These are phyloP conservation scores for Mesochorus sp. DNA, from an alignment of 2,888 invertebrate species.

Conservation along the genomic window DNA sequence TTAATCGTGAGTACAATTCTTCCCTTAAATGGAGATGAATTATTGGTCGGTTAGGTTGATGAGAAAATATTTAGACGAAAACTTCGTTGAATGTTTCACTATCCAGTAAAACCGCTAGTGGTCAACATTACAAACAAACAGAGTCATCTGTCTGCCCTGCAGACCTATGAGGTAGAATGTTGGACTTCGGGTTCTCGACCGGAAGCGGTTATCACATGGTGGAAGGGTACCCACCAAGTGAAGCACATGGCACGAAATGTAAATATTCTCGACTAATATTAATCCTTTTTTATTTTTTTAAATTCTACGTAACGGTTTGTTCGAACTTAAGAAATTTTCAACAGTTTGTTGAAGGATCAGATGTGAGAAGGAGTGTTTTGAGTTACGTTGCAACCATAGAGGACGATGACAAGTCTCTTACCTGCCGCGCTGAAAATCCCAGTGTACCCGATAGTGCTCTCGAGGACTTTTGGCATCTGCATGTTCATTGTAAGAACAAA, in stretches of 20 bases:
- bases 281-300: too few species aligned
- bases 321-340: slow-evolving; percentile 7
- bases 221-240: slow-evolving; percentile 92
- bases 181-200: slow-evolving; percentile 93
- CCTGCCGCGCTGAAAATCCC: slow-evolving; percentile 94
- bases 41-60: neutral
- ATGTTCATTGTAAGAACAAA: slow-evolving; percentile 91
- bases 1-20: slow-evolving; percentile 74
- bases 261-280: slow-evolving; percentile 80
- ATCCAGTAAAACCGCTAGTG: slow-evolving; percentile 92
- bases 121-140: slow-evolving; percentile 93
- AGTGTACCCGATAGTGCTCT: slow-evolving; percentile 91
- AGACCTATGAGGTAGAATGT: slow-evolving; percentile 93
- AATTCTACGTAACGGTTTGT: neutral
- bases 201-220: slow-evolving; percentile 94
- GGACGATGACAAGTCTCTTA: slow-evolving; percentile 94
- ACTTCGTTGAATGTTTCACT: slow-evolving; percentile 70
- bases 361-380: slow-evolving; percentile 90
- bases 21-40: neutral
- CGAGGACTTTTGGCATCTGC: slow-evolving; percentile 92
- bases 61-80: slow-evolving; percentile 3
- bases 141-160: slow-evolving; percentile 91
- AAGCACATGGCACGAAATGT: slow-evolving; percentile 93
- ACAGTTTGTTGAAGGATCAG: slow-evolving; percentile 87
- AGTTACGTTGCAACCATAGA: slow-evolving; percentile 92